Evolutionary conservation across 2,113 vertebrate genomes (phyloP).

Genomic region (Zeus faber): DNA sequence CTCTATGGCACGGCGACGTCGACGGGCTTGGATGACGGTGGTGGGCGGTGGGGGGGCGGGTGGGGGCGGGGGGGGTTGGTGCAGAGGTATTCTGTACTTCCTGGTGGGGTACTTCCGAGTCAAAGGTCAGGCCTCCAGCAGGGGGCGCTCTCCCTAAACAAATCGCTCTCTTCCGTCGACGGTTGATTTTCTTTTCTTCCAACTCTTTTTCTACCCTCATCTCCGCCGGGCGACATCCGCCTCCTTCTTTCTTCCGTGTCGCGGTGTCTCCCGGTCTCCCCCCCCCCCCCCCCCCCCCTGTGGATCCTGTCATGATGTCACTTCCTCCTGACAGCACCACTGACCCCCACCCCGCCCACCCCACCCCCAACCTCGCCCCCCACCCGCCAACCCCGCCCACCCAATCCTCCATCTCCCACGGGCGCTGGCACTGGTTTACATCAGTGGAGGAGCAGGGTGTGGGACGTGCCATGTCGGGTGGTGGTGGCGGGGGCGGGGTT

Average conservation of each 20-base stretch:
- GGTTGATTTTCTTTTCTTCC: constrained; percentile 40
- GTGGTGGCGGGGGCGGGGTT: constrained; percentile 52
- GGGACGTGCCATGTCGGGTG: no score
- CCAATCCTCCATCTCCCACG: constrained; percentile 47
- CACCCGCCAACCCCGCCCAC: constrained; percentile 47
- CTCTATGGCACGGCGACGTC: constrained; percentile 57
- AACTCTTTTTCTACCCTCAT: constrained; percentile 27
- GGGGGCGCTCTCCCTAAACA: no score
- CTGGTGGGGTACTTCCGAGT: no score
- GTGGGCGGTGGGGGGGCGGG: background rate
- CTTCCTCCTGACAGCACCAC: constrained; percentile 64
- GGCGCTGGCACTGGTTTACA: constrained; percentile 60
- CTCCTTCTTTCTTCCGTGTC: constrained; percentile 46
- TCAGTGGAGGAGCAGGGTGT: constrained; percentile 33
- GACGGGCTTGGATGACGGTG: constrained; percentile 10
- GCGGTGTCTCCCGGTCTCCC: constrained; percentile 35
- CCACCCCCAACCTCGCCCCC: constrained; percentile 43
- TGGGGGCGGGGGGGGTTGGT: constrained; percentile 21
- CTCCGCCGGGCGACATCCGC: constrained; percentile 39
- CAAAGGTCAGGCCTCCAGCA: constrained; percentile 34
- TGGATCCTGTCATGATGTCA: constrained; percentile 72
- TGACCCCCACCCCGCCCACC: constrained; percentile 51
- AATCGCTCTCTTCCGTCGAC: constrained; percentile 30
- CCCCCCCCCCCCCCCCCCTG: constrained; percentile 49
- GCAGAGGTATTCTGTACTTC: no score